phyloP scores from a whole-genome alignment of 2,113 vertebrate genomes.

The Dendrocopos noguchii region DNA sequence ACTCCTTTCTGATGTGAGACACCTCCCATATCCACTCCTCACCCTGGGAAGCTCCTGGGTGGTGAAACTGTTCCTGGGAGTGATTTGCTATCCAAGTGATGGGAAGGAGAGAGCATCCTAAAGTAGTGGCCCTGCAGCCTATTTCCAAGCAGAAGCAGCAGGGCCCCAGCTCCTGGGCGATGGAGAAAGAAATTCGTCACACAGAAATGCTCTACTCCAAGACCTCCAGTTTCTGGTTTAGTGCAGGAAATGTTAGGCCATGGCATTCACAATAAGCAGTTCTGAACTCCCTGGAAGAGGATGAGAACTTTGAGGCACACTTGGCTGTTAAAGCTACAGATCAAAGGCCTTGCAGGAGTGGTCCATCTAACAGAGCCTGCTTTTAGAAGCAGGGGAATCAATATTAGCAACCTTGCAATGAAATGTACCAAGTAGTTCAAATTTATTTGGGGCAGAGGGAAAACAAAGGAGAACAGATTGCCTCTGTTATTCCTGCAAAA shows the following conservation, averaged over 20 bases:
- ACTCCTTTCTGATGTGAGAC: neutral
- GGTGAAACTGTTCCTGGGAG: neutral
- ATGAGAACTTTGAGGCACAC: neutral
- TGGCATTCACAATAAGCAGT: neutral
- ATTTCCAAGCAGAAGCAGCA: neutral
- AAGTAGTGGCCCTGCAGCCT: fast-evolving
- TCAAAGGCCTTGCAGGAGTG: neutral
- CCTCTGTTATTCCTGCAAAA: neutral
- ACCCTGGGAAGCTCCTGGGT: neutral
- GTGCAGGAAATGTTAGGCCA: neutral
- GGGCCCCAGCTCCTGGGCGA: neutral
- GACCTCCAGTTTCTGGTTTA: neutral
- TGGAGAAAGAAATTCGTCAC: neutral
- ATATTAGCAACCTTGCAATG: neutral
- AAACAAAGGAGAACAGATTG: neutral
- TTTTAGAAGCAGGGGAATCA: neutral
- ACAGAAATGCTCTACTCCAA: neutral
- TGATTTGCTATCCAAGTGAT: neutral
- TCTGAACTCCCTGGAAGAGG: neutral
- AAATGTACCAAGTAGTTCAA: neutral
- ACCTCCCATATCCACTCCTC: neutral
- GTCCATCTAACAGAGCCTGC: neutral
- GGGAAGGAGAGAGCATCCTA: neutral
- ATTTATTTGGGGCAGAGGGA: neutral
- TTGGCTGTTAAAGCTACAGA: neutral